Evolutionary conservation across 2,113 vertebrate genomes (phyloP).

Genomic region (Dendrocopos noguchii): DNA sequence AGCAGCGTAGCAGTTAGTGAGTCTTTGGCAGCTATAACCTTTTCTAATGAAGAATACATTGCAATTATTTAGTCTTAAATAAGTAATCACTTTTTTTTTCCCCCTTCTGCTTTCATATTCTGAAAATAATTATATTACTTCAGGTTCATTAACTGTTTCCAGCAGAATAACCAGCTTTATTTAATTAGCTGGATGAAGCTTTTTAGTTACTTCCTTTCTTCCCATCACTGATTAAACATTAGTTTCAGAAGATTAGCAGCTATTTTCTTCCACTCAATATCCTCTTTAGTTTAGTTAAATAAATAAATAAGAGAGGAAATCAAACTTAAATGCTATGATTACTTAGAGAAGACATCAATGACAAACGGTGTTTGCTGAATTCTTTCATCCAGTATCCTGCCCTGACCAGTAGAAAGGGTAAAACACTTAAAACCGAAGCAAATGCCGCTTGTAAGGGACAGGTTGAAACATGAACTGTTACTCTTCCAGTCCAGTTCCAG

Average conservation of each 20-base stretch:
- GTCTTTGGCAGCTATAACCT: conserved; percentile 33
- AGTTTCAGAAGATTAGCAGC: conserved; percentile 61
- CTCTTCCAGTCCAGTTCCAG: neutral
- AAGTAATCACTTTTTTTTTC: conserved; percentile 57
- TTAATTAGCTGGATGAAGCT: conserved; percentile 68
- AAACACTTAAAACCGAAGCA: neutral
- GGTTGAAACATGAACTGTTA: neutral
- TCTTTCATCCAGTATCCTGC: neutral
- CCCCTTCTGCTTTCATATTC: conserved; percentile 53
- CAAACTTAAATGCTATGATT: conserved; percentile 18
- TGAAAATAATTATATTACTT: conserved; percentile 71
- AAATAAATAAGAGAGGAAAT: neutral
- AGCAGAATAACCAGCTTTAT: conserved; percentile 67
- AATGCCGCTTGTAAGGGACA: neutral
- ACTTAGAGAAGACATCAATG: neutral
- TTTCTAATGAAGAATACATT: conserved; percentile 37
- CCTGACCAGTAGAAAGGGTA: neutral
- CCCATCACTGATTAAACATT: conserved; percentile 68
- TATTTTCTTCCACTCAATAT: conserved; percentile 50
- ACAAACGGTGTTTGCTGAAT: conserved; percentile 17
- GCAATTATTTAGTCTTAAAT: conserved; percentile 69
- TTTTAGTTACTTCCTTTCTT: conserved; percentile 64
- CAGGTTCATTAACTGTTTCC: conserved; percentile 70
- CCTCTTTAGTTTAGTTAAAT: conserved; percentile 13
- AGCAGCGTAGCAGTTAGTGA: conserved; percentile 10